Percentiles rank a stretch among this genome's conserved stretches.
Conservation (phyloP, 1,140 invertebrate genomes). For the Rhopalosiphum maidis region DNA sequence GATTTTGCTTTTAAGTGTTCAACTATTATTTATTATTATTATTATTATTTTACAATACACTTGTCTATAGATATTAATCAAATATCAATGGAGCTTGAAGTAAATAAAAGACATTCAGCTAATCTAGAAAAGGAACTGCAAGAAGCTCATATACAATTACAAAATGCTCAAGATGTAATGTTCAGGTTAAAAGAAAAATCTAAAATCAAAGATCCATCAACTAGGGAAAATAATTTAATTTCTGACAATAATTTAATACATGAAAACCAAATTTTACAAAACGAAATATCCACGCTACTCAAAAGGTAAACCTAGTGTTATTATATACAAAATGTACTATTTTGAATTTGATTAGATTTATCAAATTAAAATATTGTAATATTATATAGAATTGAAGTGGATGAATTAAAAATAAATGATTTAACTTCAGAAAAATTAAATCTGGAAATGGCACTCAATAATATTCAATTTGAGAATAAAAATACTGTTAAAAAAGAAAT, state of each 20-base stretch:
- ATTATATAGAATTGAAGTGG: slow-evolving; percentile 39
- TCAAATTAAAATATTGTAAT: background rate
- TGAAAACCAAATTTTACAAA: slow-evolving; percentile 48
- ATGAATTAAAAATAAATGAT: slow-evolving; percentile 24
- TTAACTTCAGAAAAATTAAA: slow-evolving; percentile 42
- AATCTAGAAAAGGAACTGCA: slow-evolving; percentile 59
- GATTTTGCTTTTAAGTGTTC: background rate
- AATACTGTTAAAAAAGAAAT: background rate
- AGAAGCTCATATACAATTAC: slow-evolving; percentile 46
- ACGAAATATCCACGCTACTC: slow-evolving; percentile 33
- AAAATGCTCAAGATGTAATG: slow-evolving; percentile 52
- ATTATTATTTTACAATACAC: background rate
- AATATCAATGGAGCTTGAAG: slow-evolving; percentile 50
- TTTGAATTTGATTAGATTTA: background rate
- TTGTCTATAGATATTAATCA: slow-evolving; percentile 47
- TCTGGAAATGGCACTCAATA: slow-evolving; percentile 37
- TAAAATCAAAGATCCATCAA: slow-evolving; percentile 21
- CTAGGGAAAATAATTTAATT: slow-evolving; percentile 15
- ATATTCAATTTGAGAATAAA: slow-evolving; percentile 48
- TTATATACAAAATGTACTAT: background rate
- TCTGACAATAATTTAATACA: slow-evolving; percentile 46
- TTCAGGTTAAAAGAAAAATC: slow-evolving; percentile 50
- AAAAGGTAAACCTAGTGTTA: slow-evolving; percentile 13
- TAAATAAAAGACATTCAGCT: slow-evolving; percentile 57
- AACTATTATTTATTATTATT: background rate